Conservation (phyloP, 2,113 vertebrate species). For the Chinchilla lanigera region DNA sequence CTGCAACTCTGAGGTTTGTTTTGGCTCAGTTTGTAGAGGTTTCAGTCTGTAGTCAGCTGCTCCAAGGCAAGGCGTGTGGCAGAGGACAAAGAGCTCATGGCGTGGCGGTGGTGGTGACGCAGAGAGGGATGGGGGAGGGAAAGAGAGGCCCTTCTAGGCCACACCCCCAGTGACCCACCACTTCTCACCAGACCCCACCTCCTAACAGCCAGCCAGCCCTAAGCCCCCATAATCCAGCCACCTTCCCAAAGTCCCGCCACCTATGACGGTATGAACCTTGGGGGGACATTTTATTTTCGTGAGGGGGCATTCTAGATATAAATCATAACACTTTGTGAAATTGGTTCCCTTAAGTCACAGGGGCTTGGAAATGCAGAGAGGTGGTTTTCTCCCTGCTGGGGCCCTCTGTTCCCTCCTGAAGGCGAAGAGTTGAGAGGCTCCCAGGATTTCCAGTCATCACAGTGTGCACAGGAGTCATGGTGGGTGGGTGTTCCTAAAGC, state of each 20-base stretch:
- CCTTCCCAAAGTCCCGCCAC: not conserved
- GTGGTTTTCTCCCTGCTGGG: not conserved
- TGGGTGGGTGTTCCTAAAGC: not conserved
- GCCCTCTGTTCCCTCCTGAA: not conserved
- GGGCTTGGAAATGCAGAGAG: not conserved
- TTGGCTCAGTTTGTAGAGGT: not conserved
- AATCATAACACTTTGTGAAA: not conserved
- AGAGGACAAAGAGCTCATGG: not conserved
- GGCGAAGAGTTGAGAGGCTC: not conserved
- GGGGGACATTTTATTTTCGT: not conserved
- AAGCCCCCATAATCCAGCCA: not conserved
- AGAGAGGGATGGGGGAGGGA: not conserved
- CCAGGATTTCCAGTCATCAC: not conserved
- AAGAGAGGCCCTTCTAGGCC: not conserved
- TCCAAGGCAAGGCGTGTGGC: not conserved
- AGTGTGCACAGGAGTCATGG: not conserved
- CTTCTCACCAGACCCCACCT: not conserved
- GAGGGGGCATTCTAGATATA: not conserved
- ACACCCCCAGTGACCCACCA: not conserved
- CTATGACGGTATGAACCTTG: not conserved
- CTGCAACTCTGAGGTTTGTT: not conserved
- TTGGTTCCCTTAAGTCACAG: not conserved
- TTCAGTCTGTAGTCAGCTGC: not conserved
- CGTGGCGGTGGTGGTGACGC: not conserved
- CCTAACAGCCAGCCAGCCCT: not conserved